Percentiles rank a stretch among this genome's conserved stretches.
Conservation (phyloP, 2,113 vertebrate genomes). For the Peromyscus polionotus region DNA sequence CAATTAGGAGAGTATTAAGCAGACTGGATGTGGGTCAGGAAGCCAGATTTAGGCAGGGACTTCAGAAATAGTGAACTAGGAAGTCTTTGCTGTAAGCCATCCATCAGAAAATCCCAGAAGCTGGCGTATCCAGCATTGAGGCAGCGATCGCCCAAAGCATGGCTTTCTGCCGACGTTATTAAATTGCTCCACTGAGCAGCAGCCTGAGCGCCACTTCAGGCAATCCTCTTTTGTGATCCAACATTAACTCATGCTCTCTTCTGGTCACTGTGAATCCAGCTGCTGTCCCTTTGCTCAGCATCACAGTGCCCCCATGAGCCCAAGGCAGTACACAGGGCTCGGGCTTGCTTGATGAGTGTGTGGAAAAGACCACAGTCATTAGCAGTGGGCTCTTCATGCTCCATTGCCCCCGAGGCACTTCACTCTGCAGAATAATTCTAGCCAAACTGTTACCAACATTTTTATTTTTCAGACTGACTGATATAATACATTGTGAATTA, state of each 20-base stretch:
- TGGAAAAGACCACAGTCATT: not conserved
- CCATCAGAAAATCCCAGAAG: not conserved
- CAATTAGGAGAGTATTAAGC: not conserved
- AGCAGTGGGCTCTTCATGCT: not conserved
- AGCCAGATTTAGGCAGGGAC: not conserved
- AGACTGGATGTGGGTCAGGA: not conserved
- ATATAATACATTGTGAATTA: constrained; percentile 35
- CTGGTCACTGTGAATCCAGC: not conserved
- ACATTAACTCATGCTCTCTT: not conserved
- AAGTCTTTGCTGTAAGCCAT: not conserved
- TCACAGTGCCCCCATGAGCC: constrained; percentile 52
- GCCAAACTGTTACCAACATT: not conserved
- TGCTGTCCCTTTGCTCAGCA: not conserved
- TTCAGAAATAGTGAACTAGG: not conserved
- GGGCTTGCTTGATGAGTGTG: not conserved
- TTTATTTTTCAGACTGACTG: constrained; percentile 43
- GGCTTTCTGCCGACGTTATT: constrained; percentile 10
- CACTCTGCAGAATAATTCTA: not conserved
- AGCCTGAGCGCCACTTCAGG: constrained; percentile 29
- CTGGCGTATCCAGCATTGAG: not conserved
- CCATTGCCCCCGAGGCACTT: not conserved
- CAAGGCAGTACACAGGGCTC: not conserved
- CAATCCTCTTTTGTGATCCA: not conserved
- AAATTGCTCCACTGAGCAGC: constrained; percentile 16
- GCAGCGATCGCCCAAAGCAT: not conserved